Evolutionary conservation across 2,797 vertebrate genomes (phyloP).

Genomic region (Chromobotia macracanthus): DNA sequence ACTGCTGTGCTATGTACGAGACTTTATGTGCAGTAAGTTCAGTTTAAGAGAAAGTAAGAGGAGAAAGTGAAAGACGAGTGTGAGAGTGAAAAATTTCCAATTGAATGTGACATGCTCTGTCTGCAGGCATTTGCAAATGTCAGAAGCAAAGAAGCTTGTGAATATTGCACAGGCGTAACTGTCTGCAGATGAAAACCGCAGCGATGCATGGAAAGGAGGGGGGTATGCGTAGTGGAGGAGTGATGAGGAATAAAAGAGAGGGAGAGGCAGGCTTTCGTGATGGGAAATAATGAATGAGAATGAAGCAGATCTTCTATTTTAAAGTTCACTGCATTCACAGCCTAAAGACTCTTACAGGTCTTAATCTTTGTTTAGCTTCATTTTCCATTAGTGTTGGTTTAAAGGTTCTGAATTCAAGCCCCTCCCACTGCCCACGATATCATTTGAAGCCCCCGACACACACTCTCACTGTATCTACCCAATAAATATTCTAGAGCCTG

Average conservation of each 20-base stretch:
- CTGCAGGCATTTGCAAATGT: constrained; percentile 23
- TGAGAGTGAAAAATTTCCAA: background rate
- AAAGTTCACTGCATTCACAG: background rate
- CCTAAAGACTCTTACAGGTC: background rate
- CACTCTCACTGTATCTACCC: too few species aligned
- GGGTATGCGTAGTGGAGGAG: background rate
- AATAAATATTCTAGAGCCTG: too few species aligned
- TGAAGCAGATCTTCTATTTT: background rate
- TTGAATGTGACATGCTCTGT: constrained; percentile 33
- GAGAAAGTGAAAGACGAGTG: background rate
- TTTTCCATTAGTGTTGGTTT: background rate
- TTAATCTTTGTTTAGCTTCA: background rate
- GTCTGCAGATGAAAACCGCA: background rate
- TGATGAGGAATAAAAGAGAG: background rate
- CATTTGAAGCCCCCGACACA: too few species aligned
- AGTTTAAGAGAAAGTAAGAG: background rate
- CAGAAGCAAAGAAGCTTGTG: constrained; percentile 17
- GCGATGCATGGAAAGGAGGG: background rate
- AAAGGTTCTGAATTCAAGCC: background rate
- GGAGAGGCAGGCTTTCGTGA: background rate
- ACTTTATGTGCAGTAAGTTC: background rate
- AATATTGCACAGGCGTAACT: constrained; percentile 4
- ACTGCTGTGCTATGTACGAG: background rate
- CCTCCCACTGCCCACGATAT: too few species aligned
- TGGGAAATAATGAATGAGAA: constrained; percentile 10